A percentile compares a stretch with the other conserved stretches of the same genome.
Conservation (phyloP, 2,113 vertebrate genomes). For the Dasyornis broadbenti region DNA sequence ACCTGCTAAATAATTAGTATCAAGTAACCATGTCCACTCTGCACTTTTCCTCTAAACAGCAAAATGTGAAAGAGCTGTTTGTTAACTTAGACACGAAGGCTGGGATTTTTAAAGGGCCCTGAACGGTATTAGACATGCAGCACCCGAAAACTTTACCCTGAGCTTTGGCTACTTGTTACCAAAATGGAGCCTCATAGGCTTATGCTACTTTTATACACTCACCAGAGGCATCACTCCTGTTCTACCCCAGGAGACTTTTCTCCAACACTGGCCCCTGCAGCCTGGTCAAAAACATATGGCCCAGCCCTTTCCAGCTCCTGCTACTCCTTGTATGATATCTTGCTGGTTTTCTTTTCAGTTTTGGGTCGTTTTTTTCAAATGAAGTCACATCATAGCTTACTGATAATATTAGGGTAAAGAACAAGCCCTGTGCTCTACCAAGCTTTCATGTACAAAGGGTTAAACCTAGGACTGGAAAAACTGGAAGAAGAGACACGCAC, state of each 20-base stretch:
- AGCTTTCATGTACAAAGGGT: not conserved
- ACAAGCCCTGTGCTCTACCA: not conserved
- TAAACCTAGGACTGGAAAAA: not conserved
- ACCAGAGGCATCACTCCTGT: accelerated
- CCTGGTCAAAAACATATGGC: not conserved
- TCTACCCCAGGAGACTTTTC: not conserved
- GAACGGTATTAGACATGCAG: not conserved
- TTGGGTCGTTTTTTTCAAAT: not conserved
- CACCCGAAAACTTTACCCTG: not conserved
- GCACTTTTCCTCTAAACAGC: not conserved
- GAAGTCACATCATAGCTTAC: not conserved
- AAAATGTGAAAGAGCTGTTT: not conserved
- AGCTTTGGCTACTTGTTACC: not conserved
- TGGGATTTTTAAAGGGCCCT: not conserved
- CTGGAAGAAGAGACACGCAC: not conserved
- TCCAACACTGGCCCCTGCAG: not conserved
- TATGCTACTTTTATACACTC: accelerated
- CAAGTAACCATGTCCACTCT: slow-evolving; percentile 35
- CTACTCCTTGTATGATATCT: not conserved
- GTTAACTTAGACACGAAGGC: not conserved
- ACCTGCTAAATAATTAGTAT: slow-evolving; percentile 44
- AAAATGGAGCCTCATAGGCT: not conserved
- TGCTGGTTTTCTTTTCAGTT: not conserved
- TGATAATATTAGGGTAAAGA: not conserved
- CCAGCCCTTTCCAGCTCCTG: not conserved